These are phyloP conservation scores for Andrena hattorfiana DNA, from an alignment of 2,888 invertebrate genomes.

Conservation along the genomic window DNA sequence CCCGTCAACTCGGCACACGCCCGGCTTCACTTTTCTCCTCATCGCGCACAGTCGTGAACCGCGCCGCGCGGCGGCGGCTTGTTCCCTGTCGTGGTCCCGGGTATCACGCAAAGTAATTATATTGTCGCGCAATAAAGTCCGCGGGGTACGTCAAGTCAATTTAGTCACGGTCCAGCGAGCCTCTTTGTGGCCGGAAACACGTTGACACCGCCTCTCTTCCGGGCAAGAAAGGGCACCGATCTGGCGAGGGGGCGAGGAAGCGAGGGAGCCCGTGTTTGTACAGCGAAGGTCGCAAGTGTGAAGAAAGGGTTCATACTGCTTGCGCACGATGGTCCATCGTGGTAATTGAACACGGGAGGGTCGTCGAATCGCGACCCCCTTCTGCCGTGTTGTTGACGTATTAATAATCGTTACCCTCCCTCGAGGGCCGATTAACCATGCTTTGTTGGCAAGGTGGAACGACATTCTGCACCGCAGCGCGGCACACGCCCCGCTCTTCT, in stretches of 20 bases:
- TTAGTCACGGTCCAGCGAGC: conserved; percentile 72
- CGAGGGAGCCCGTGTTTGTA: neutral
- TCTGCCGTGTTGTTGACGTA: conserved; percentile 27
- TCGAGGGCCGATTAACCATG: conserved; percentile 28
- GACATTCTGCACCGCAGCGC: conserved; percentile 22
- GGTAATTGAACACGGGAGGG: conserved; percentile 42
- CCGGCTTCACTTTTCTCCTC: conserved; percentile 50
- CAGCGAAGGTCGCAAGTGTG: neutral
- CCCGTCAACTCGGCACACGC: conserved; percentile 71
- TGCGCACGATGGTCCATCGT: neutral
- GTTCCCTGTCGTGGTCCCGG: neutral
- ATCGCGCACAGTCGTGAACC: conserved; percentile 8
- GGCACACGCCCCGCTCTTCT: conserved; percentile 63
- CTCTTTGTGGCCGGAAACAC: conserved; percentile 60
- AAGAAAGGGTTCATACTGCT: neutral
- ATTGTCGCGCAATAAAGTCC: conserved; percentile 79
- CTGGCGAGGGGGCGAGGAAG: neutral
- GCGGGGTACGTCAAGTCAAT: conserved; percentile 70
- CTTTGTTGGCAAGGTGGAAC: conserved; percentile 59
- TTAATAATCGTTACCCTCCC: conserved; percentile 46
- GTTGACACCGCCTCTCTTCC: conserved; percentile 41
- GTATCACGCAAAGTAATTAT: conserved; percentile 76
- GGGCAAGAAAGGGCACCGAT: neutral
- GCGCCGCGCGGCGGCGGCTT: neutral
- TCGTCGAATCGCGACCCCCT: neutral